Evolutionary conservation across 2,797 vertebrate genomes (phyloP), one percentile per base, ranked within the genome.

Genomic region (Lophotriccus pileatus): DNA sequence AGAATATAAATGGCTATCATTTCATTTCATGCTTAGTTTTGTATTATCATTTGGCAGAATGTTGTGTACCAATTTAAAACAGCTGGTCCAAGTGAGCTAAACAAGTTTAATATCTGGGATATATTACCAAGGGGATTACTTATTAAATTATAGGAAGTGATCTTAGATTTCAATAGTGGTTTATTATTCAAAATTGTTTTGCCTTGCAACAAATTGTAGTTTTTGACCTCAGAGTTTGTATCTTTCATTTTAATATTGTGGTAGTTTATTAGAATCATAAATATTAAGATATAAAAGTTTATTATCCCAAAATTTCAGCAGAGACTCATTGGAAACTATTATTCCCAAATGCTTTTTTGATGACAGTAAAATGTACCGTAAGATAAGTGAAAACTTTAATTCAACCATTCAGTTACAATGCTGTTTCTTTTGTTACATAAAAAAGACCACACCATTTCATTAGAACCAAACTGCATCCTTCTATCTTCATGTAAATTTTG

Each of bases 201-300:
- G 91, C 97, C 92, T 96, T 96, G 94, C 92, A 97, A 97, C 96
- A 97, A 97, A 95, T 97, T 94, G 90, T 87, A 94, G 67, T 91
- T 95, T 97, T 97, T 97, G 96, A 97, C 97, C 95, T 97, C 67
- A 80, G 87, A 96, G 91, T 97, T 97, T 94, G 95, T 94, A 85
- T 97, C 85, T 95, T 97, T 96, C 89, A 91, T 94, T 95, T 97
- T 93, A 97, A 95, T 97, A 97, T 94, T 96, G 92, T 88, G 53
- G 73, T 95, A 94, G 89, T 96, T 97, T 97, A 97, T 97, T 96
- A 94, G 91, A 96, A 96, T 97, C 95, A 95, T 98, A 97, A 98
- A 97, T 98, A 97, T 95, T 95, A 96, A 93, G 89, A 93, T 86
- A 82, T 96, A 96, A 96, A 94, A 93, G 62, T 96, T 97, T 96